A percentile compares a stretch with the other conserved stretches of the same genome.
Evolutionary conservation across 2,113 vertebrate genomes (phyloP).

Genomic region (Taurulus bubalis): DNA sequence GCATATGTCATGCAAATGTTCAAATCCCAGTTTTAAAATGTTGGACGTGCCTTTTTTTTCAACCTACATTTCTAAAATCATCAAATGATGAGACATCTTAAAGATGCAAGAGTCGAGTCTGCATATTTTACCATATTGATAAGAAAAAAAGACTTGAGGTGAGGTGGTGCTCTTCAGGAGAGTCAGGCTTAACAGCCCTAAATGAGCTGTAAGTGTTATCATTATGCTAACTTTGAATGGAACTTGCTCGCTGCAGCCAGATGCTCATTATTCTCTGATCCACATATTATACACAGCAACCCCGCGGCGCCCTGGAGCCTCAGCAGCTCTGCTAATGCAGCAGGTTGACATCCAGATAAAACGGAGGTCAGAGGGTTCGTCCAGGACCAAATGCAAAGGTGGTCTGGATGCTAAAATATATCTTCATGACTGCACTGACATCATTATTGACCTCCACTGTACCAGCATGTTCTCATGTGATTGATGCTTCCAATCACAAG

Average conservation of each 20-base stretch:
- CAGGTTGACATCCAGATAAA: background rate
- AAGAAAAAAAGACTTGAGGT: background rate
- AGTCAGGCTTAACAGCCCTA: constrained; percentile 29
- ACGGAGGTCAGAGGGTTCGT: background rate
- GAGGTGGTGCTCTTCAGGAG: constrained; percentile 29
- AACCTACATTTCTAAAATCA: background rate
- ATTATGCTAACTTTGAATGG: constrained; percentile 45
- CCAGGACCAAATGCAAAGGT: background rate
- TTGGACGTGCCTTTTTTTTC: background rate
- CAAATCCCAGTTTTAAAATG: background rate
- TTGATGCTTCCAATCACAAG: constrained; percentile 39
- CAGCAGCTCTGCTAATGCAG: constrained; percentile 13
- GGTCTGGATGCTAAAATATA: background rate
- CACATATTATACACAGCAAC: constrained; percentile 11
- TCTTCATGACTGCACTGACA: constrained; percentile 7
- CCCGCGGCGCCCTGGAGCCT: background rate
- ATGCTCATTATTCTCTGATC: constrained; percentile 40
- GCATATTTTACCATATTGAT: constrained; percentile 40
- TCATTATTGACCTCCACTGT: constrained; percentile 7
- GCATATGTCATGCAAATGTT: background rate
- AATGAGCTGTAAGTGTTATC: constrained; percentile 53
- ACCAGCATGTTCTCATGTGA: constrained; percentile 31
- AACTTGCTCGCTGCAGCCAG: constrained; percentile 29
- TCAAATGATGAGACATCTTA: background rate
- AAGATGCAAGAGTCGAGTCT: background rate